Evolutionary conservation across 2,797 vertebrate species (phyloP).

Genomic region (Chloroceryle inda): DNA sequence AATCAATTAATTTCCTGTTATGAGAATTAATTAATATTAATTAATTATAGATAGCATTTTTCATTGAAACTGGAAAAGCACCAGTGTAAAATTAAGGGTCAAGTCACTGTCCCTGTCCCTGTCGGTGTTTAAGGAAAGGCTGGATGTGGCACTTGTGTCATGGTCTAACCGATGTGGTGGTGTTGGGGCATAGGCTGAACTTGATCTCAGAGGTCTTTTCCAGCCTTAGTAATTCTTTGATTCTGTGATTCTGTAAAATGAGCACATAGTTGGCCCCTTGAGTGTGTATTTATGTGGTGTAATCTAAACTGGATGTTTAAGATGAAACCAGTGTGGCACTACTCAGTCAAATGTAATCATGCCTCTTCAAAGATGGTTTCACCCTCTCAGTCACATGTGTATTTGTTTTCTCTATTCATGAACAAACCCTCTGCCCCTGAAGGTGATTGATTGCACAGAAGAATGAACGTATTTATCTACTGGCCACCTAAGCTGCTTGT

Average conservation of each 20-base stretch:
- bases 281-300: background rate
- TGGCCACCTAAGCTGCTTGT: slow-evolving; percentile 43
- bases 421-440: background rate
- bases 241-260: background rate
- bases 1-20: background rate
- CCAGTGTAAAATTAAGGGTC: background rate
- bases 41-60: background rate
- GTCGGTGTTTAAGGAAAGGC: no score
- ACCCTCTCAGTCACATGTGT: background rate
- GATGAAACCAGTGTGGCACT: background rate
- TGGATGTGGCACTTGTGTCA: no score
- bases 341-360: background rate
- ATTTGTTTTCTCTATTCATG: slow-evolving; percentile 33
- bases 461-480: slow-evolving; percentile 50
- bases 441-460: slow-evolving; percentile 34
- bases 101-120: no score
- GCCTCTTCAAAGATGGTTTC: background rate
- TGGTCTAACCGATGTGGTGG: no score
- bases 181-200: no score
- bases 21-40: background rate
- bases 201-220: no score
- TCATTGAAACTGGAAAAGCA: background rate
- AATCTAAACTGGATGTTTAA: background rate
- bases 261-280: background rate
- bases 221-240: no score